Evolutionary conservation across 2,888 invertebrate species (phyloP), one percentile per base, ranked within the genome.

Genomic region (Seira musarum): DNA sequence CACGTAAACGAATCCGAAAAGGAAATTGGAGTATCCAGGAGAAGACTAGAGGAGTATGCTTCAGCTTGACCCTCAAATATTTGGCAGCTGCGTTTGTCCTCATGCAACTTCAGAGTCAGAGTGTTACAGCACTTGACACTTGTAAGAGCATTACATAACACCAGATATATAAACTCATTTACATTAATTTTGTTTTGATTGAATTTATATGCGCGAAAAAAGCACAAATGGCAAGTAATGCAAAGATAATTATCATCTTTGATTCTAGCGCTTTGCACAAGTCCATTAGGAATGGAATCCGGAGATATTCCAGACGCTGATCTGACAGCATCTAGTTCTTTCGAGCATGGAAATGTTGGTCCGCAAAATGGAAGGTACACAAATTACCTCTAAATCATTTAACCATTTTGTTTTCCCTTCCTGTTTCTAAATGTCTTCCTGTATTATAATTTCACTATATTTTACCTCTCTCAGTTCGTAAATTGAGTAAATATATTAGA

Each of bases 211-310:
- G 46, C 21, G 40, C 21, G 24, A 61, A 2, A 67, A 46, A n/a
- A 46, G 17, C n/a, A 66, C 2, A 22, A 1, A 66, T 1, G 10
- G 21, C 1, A 10, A 13, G 21, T 22, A 17, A 57, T 24, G 24
- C n/a, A 17, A 2, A 15, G 17, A 15, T 69, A 8, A n/a, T 24
- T 40, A 19, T 1, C 10, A 25, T 22, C 1, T 21, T 61, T n/a
- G 61, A 71, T 63, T 24, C 46, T 46, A 92, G 92, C 90, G 78
- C 90, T 91, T 89, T 92, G 92, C 88, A 90, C 89, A 85, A 90
- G 90, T 82, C 90, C 92, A 64, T 89, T 93, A 87, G 93, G 93
- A 76, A 93, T 93, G 93, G 91, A 92, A 88, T 91, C 91, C 63
- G 91, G 92, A 60, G 90, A 89, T 81, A 93, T 93, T 85, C 90